Evolutionary conservation across 2,113 vertebrate genomes (phyloP), one percentile per base, ranked within the genome.

Genomic region (Sceloporus tristichus): DNA sequence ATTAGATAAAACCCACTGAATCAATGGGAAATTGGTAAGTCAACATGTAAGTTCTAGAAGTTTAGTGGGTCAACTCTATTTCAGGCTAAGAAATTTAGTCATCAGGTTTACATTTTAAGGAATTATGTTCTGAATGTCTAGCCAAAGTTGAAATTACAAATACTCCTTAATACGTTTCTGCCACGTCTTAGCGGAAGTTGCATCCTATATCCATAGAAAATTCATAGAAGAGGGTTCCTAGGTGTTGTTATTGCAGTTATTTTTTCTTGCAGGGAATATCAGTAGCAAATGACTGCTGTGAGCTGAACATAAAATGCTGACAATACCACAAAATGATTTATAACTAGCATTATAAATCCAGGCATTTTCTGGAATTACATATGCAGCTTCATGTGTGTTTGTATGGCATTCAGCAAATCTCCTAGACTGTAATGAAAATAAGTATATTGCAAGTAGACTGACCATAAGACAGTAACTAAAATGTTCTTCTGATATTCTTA

Each of bases 311-410:
- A 59, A 84, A 85, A 75, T 75, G 75, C 48, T 56, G 9, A 82
- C 29, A n/a, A 79, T 59, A 34, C 53, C 53, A 62, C 54, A 79
- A 16, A 13, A 56, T 79, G 53, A 59, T 59, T 88, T 29, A 89
- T 92, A 93, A 88, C 91, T 90, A 73, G 85, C 40, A 90, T 83
- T 87, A 66, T 92, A 42, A 87, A 66, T 87, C 56, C 56, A 92
- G 85, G 0, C 0, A 56, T 80, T 87, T 92, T 86, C 75, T 88
- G 89, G 83, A 93, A 86, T 71, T 34, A 82, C 84, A 78, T 25
- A 78, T 78, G 79, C 75, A 74, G 54, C 25, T 71, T 77, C 23
- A 66, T 18, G 85, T 53, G 42, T 78, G 66, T 68, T 68, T 68
- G 66, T 11, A 29, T 71, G 68, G 7, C 8, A 71, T 71, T 71